phyloP scores from a whole-genome alignment of 2,113 vertebrate species.

The Electrona antarctica region DNA sequence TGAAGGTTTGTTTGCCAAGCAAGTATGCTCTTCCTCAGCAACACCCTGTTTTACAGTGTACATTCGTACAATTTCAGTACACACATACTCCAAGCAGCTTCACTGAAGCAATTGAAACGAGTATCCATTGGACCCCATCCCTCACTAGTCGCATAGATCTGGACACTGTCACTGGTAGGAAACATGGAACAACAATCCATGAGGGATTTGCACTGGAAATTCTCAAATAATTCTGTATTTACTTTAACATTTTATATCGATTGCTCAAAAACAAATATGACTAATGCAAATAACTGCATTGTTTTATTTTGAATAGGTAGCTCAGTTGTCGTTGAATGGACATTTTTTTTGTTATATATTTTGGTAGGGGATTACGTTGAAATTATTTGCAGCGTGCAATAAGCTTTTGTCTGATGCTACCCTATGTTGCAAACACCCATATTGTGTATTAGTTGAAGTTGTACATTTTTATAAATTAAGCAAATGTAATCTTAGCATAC shows the following conservation, averaged over 20 bases:
- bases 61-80: too few species aligned
- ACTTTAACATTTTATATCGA: not conserved
- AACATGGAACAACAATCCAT: not conserved
- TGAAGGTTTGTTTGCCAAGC: too few species aligned
- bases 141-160: too few species aligned
- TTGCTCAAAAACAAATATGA: not conserved
- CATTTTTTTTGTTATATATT: not conserved
- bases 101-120: too few species aligned
- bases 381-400: constrained; percentile 30
- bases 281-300: not conserved
- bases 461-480: not conserved
- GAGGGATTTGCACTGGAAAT: constrained; percentile 14
- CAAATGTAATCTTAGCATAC: not conserved
- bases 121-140: too few species aligned
- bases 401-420: constrained; percentile 8
- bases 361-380: constrained; percentile 9
- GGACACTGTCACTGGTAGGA: too few species aligned
- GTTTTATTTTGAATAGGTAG: not conserved
- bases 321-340: not conserved
- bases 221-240: not conserved
- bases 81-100: too few species aligned
- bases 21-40: too few species aligned
- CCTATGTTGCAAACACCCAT: not conserved
- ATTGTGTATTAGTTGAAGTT: not conserved
- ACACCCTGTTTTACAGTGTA: too few species aligned